Conservation (phyloP, 2,888 invertebrate genomes). For the Nomada hirtipes region DNA sequence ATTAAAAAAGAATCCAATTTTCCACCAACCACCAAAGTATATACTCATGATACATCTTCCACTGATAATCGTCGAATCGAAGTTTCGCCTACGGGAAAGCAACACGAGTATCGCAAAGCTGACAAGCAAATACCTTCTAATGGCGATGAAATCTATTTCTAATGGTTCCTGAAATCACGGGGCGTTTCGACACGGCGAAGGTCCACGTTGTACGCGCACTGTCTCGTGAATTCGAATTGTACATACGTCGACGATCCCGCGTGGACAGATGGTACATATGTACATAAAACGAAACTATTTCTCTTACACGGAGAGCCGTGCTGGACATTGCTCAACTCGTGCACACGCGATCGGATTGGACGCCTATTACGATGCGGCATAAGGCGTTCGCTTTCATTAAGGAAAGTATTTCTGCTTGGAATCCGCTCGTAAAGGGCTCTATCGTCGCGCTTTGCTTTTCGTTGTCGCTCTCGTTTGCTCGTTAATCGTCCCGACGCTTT, state of each 20-base stretch:
- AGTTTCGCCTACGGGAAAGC: not conserved
- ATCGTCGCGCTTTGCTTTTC: slow-evolving; percentile 41
- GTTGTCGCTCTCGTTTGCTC: slow-evolving; percentile 55
- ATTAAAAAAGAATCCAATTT: too few species aligned
- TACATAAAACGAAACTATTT: slow-evolving; percentile 35
- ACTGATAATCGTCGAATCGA: too few species aligned
- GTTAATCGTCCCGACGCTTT: slow-evolving; percentile 53
- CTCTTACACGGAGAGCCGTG: slow-evolving; percentile 13
- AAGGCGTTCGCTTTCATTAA: slow-evolving; percentile 66
- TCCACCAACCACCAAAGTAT: too few species aligned
- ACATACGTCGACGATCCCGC: not conserved
- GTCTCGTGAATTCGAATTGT: too few species aligned
- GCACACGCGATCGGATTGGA: slow-evolving; percentile 45
- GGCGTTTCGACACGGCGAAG: not conserved
- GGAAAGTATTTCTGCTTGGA: slow-evolving; percentile 60
- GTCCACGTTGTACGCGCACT: not conserved
- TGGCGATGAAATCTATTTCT: slow-evolving; percentile 13
- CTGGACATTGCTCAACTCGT: slow-evolving; percentile 53
- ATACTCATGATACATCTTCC: too few species aligned
- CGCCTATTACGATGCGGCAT: slow-evolving; percentile 41
- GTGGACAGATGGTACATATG: not conserved
- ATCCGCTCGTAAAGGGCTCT: slow-evolving; percentile 36
- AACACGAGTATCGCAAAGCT: not conserved
- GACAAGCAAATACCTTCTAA: not conserved
- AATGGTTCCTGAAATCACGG: slow-evolving; percentile 25